These are phyloP conservation scores for Nothocercus nigrocapillus DNA, from an alignment of 2,113 vertebrate genomes.

Conservation along the genomic window DNA sequence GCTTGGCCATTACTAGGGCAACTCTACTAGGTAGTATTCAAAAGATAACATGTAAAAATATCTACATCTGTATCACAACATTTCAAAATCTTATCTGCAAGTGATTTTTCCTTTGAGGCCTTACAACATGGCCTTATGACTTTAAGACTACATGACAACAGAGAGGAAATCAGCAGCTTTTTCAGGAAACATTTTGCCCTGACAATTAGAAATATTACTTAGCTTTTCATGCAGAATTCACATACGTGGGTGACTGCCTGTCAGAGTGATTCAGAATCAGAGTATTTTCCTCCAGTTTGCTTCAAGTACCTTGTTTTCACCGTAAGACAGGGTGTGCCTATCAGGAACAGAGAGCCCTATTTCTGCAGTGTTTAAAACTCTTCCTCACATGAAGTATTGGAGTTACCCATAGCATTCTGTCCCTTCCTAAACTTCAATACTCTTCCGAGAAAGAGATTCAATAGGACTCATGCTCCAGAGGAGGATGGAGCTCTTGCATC, in stretches of 20 bases:
- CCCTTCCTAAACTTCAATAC: neutral
- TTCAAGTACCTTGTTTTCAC: neutral
- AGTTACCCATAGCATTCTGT: neutral
- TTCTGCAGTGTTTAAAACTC: neutral
- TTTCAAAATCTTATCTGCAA: neutral
- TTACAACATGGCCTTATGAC: neutral
- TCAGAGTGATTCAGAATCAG: neutral
- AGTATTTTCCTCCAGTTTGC: neutral
- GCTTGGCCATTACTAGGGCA: neutral
- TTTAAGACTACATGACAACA: neutral
- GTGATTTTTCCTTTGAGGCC: neutral
- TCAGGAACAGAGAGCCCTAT: neutral
- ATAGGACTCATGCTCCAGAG: neutral
- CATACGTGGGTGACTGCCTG: neutral
- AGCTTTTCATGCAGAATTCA: neutral
- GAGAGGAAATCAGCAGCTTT: neutral
- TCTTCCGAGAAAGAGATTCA: neutral
- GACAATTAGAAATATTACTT: neutral
- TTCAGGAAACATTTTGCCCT: neutral
- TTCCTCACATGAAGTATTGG: neutral
- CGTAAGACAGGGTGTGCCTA: neutral
- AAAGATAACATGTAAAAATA: neutral
- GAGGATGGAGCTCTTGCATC: neutral
- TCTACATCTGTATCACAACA: neutral
- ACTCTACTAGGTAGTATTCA: neutral